Percentiles rank a stretch among this genome's conserved stretches.
Conservation (phyloP, 1,140 invertebrate genomes). For the Tetramorium simillimum region DNA sequence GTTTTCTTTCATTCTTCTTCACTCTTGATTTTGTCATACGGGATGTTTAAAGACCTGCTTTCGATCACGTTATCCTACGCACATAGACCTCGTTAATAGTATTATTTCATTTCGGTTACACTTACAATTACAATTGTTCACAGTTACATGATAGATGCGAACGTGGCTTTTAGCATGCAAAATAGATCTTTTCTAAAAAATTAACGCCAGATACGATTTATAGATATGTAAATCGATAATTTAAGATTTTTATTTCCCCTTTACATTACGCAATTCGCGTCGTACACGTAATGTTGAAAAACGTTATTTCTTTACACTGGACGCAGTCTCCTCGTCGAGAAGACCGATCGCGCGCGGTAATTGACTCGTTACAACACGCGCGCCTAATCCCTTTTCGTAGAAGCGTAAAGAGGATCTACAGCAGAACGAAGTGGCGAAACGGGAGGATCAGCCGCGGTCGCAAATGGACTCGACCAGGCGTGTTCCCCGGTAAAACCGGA, state of each 20-base stretch:
- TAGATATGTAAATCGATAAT: not conserved
- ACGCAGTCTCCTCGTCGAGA: not conserved
- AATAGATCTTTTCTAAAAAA: not conserved
- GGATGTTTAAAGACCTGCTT: not conserved
- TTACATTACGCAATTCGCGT: not conserved
- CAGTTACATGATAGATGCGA: not conserved
- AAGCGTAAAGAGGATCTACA: conserved; percentile 55
- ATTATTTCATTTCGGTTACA: not conserved
- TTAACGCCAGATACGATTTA: not conserved
- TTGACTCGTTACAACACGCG: conserved; percentile 13
- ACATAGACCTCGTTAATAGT: not conserved
- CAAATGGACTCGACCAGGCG: conserved; percentile 69
- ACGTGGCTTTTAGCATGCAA: not conserved
- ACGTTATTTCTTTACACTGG: not conserved
- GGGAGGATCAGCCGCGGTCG: conserved; percentile 55
- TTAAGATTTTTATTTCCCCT: not conserved
- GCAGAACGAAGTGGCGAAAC: conserved; percentile 59
- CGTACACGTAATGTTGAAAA: not conserved
- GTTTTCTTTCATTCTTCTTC: conserved; percentile 57
- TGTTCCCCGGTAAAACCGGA: conserved; percentile 67
- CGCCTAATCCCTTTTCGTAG: not conserved
- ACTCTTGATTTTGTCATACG: conserved; percentile 59
- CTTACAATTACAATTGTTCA: not conserved
- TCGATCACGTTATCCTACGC: not conserved
- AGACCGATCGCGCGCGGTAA: conserved; percentile 18